Percentiles rank a stretch among this genome's conserved stretches.
Conservation (phyloP, 2,113 vertebrate genomes). For the Motacilla alba region DNA sequence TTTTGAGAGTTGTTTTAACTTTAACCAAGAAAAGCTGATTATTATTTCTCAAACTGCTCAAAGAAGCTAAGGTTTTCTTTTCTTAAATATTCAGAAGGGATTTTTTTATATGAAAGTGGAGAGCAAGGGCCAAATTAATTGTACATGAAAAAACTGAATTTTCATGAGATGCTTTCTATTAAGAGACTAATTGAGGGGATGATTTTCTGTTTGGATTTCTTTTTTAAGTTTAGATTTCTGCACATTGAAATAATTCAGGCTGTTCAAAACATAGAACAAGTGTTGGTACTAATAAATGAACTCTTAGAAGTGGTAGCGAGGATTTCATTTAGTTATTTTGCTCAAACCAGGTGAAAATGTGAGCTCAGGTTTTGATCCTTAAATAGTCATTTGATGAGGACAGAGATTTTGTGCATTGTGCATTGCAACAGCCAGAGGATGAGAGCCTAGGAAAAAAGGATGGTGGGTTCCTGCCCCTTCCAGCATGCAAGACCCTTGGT, state of each 20-base stretch:
- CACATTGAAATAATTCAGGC: neutral
- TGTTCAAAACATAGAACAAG: neutral
- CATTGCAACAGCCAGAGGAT: neutral
- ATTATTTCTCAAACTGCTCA: neutral
- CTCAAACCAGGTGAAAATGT: neutral
- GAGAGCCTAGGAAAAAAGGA: neutral
- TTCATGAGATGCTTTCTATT: neutral
- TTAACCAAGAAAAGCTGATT: neutral
- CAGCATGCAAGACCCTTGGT: neutral
- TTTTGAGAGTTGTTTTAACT: neutral
- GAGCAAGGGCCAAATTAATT: neutral
- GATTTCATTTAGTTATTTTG: neutral
- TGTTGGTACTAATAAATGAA: neutral
- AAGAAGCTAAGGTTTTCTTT: neutral
- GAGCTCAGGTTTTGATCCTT: neutral
- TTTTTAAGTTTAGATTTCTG: neutral
- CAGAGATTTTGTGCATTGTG: neutral
- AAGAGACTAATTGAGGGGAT: neutral
- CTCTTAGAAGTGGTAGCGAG: neutral
- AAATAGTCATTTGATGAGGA: neutral
- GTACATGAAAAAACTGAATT: neutral
- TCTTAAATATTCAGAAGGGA: neutral
- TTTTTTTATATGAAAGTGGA: neutral
- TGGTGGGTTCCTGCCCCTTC: neutral
- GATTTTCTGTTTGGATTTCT: neutral